A percentile compares a stretch with the other conserved stretches of the same genome.
These are phyloP conservation scores for Botrylloides violaceus DNA, from an alignment of 23 tunicate genomes.

Conservation along the genomic window DNA sequence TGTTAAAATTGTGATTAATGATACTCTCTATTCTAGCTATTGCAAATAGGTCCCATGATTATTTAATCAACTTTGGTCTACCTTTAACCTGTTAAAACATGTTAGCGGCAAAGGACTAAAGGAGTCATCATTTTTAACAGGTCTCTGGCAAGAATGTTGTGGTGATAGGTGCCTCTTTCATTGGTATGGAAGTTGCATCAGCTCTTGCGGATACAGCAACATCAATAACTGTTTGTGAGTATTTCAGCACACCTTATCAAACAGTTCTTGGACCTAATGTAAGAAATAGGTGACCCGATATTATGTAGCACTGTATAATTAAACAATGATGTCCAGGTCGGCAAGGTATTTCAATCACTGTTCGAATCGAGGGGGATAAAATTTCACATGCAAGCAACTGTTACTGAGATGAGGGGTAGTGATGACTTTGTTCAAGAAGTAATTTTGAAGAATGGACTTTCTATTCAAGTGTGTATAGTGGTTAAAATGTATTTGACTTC, in stretches of 20 bases:
- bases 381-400: slow-evolving; percentile 57
- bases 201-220: slow-evolving; percentile 47
- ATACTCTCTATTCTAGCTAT: not conserved
- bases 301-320: too few species aligned
- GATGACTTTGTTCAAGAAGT: slow-evolving; percentile 46
- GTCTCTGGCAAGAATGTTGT: slow-evolving; percentile 50
- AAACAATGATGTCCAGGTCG: slow-evolving; percentile 77
- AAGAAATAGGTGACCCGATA: not conserved
- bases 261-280: slow-evolving; percentile 72
- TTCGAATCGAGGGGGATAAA: slow-evolving; percentile 68
- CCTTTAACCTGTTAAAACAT: too few species aligned
- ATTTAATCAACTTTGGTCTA: too few species aligned
- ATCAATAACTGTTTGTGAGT: slow-evolving; percentile 67
- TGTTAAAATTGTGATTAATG: not conserved
- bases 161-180: slow-evolving; percentile 77
- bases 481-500: too few species aligned
- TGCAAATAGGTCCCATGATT: too few species aligned
- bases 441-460: slow-evolving; percentile 48
- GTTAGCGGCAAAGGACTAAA: too few species aligned
- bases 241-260: slow-evolving; percentile 76
- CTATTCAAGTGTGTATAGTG: slow-evolving; percentile 49
- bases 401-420: slow-evolving; percentile 49
- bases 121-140: not conserved
- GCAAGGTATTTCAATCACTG: slow-evolving; percentile 49
- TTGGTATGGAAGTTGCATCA: slow-evolving; percentile 96